These are phyloP conservation scores for Sepiola atlantica DNA, from an alignment of 2,888 invertebrate genomes.

Conservation along the genomic window DNA sequence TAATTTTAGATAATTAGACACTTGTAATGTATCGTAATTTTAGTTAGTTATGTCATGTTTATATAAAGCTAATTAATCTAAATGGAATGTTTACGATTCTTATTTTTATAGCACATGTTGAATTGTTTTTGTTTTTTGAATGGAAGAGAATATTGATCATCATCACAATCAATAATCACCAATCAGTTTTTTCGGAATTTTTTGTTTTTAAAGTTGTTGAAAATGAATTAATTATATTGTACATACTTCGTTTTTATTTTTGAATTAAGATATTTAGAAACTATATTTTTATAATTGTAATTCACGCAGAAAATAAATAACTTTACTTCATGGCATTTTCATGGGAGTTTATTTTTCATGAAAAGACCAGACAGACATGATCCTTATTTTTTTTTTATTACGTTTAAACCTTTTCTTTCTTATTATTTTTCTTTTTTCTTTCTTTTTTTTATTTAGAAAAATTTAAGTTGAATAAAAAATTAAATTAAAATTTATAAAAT, in stretches of 20 bases:
- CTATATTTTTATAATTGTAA: no score
- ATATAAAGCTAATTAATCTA: background rate
- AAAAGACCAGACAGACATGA: no score
- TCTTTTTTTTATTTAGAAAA: no score
- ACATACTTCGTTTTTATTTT: background rate
- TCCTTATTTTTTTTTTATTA: no score
- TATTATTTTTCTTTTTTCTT: no score
- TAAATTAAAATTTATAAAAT: no score
- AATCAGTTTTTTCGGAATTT: background rate
- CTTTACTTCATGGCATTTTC: no score
- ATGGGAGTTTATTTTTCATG: no score
- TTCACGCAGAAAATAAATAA: no score
- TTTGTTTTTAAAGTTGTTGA: background rate
- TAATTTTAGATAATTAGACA: background rate
- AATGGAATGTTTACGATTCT: background rate
- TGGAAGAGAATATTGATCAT: background rate
- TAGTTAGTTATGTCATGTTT: background rate
- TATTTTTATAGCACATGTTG: conserved; percentile 20
- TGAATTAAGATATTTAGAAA: no score
- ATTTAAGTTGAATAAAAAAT: no score
- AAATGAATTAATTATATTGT: background rate
- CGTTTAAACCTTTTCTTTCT: no score
- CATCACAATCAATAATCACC: background rate
- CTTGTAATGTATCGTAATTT: background rate
- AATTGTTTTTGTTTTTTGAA: background rate